Evolutionary conservation across 2,888 invertebrate species (phyloP), one percentile per base, ranked within the genome.

Genomic region (Cactoblastis cactorum): DNA sequence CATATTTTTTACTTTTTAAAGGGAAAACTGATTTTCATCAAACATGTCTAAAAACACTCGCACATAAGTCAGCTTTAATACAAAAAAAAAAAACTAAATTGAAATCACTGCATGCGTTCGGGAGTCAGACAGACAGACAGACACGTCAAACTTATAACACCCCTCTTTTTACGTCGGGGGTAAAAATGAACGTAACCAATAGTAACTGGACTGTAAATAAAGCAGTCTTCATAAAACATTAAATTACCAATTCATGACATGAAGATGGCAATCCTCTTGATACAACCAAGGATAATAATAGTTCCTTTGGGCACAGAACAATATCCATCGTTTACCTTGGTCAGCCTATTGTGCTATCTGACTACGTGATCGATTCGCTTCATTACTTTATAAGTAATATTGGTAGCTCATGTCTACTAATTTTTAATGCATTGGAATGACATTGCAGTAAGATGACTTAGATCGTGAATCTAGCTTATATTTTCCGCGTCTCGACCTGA

Each of bases 311-410:
- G 69, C 57, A 57, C 54, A 51, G 50, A 50, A 70, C 69, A 68
- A 71, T 66, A 59, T 52, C 53, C 57, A 55, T 52, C 51, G 55
- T 61, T 72, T 67, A 65, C 76, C 77, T 77, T 76, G 74, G 63
- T 56, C 53, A 45, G 28, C 56, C 65, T 56, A 67, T 70, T 71
- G 69, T 64, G 62, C 57, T 41, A 53, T 50, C 53, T 57, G 61
- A 58, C 55, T 63, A 75, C 74, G 75, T 77, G 76, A 76, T 65
- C 58, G 62, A 64, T 62, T 62, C 54, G 59, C 58, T 57, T 57
- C 28, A 17, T 43, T 43, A 28, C 17, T 2, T 32, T 43, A 24
- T n/a, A n/a, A n/a, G n/a, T 24, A 5, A 32, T 43, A 43, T 15
- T 32, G 5, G 11, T 28, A 15, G 22, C 12, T 22, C n/a, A 6